Conservation (phyloP, 2,888 invertebrate species). For the Empis stercorea region DNA sequence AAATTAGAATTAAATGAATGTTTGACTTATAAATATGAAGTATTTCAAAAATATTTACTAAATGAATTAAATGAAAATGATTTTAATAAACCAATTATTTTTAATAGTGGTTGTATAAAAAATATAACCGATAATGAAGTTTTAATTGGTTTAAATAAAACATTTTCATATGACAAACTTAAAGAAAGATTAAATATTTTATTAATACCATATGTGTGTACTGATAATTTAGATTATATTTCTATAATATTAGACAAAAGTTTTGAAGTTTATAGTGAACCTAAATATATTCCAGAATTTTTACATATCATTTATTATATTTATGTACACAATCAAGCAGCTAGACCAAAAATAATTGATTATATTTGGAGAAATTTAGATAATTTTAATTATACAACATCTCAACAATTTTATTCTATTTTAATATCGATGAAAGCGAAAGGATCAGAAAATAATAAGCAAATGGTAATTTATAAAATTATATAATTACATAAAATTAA, state of each 20-base stretch:
- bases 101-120: conserved; percentile 1
- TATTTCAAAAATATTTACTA: neutral
- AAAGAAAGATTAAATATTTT: neutral
- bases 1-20: neutral
- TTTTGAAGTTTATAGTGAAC: no score
- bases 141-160: neutral
- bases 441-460: no score
- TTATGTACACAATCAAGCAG: no score
- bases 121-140: neutral
- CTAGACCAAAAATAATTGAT: no score
- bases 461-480: no score
- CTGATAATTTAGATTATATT: neutral
- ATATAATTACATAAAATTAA: no score
- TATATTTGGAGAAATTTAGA: no score
- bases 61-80: neutral
- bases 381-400: no score
- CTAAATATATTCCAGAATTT: no score
- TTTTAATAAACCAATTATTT: neutral
- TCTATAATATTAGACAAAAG: neutral
- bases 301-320: no score
- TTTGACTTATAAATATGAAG: neutral
- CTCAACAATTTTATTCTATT: no score
- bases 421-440: no score
- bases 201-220: neutral
- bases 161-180: neutral